Conservation (phyloP, 2,113 vertebrate species). For the Bubo bubo region DNA sequence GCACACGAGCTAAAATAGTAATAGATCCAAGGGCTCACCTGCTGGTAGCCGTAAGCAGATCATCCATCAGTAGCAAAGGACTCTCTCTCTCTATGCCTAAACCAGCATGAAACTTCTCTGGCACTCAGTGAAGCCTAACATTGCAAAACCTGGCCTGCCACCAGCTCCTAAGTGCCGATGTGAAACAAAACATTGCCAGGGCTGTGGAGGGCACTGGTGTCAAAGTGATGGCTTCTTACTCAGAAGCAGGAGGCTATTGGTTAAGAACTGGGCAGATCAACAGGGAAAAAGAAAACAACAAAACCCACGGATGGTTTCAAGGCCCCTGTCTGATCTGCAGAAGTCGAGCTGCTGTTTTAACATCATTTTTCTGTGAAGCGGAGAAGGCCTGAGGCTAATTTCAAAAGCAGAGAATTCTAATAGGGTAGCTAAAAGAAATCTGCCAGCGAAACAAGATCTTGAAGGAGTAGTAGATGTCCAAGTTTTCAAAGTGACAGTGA, state of each 20-base stretch:
- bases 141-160: background rate
- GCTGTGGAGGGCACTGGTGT: background rate
- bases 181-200: background rate
- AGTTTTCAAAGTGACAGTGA: background rate
- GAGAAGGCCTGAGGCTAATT: background rate
- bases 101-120: background rate
- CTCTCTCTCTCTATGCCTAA: background rate
- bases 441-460: background rate
- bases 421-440: background rate
- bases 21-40: background rate
- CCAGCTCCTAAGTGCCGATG: accelerated
- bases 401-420: background rate
- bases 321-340: background rate
- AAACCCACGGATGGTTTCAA: background rate
- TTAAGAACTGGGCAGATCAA: background rate
- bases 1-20: background rate
- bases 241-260: background rate
- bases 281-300: background rate
- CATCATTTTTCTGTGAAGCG: background rate
- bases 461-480: background rate
- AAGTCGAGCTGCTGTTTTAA: background rate
- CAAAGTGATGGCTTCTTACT: background rate
- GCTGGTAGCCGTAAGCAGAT: background rate
- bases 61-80: background rate
- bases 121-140: background rate